A percentile compares a stretch with the other conserved stretches of the same genome.
These are phyloP conservation scores for Lepidocolaptes lacrymiger DNA, from an alignment of 2,797 vertebrate genomes.

Conservation along the genomic window DNA sequence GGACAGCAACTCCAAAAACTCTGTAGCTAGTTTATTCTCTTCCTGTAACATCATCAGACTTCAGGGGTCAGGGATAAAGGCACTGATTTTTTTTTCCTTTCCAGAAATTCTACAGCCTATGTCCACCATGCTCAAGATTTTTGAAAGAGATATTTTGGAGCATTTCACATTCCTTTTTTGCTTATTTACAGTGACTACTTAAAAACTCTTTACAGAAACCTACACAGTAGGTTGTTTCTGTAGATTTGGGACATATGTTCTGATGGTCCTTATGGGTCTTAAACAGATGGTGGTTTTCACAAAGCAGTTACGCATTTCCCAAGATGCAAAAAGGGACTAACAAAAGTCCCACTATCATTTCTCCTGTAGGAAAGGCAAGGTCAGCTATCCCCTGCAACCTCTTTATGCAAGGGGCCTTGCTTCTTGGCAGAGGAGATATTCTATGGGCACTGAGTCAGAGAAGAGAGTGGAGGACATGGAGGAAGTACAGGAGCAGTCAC, in stretches of 20 bases:
- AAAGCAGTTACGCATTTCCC: neutral
- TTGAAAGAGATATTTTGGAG: neutral
- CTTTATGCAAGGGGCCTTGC: fast-evolving
- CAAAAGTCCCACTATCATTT: neutral
- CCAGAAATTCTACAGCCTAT: neutral
- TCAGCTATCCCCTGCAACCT: neutral
- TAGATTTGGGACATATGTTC: neutral
- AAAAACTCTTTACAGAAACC: neutral
- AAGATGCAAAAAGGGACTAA: neutral
- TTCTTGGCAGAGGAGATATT: neutral
- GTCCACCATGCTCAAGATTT: neutral
- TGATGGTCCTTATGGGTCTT: neutral
- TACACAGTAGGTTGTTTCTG: fast-evolving
- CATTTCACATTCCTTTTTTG: neutral
- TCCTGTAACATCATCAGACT: neutral
- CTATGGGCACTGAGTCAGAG: neutral
- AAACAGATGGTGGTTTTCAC: neutral
- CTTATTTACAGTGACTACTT: neutral
- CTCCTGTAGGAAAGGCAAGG: neutral
- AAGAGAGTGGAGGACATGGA: neutral
- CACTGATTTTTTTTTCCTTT: neutral
- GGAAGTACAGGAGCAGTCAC: neutral
- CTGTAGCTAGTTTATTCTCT: neutral
- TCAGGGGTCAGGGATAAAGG: neutral
- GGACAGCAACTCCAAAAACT: neutral